Base-by-base conservation (phyloP, 2,888 invertebrate species). In the Acholoe squamosa region DNA sequence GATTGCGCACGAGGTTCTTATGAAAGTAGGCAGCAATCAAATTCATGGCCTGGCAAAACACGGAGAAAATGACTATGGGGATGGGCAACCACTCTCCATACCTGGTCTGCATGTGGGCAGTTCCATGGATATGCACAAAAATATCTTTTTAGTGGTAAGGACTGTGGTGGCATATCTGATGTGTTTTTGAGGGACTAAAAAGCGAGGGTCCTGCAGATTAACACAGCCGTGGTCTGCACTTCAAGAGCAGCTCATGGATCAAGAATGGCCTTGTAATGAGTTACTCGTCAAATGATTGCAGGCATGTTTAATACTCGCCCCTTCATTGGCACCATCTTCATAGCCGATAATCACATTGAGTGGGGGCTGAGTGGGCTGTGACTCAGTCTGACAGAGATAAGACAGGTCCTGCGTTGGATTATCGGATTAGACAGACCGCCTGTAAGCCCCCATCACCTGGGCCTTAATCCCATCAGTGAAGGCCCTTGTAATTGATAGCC, bases 381-480 rank as follows among this genome's bases (percentile, higher is more conserved):
- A 71, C 71, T 71, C 71, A 71, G 71, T 61, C 61, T 61, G 19
- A 5, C 25, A 25, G 71, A 71, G 71, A 71, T 71, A 71, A 71
- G 71, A 28, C 71, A 71, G 71, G 25, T 28, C 71, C 61, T 19
- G 61, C 19, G 61, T 5, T 16, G 28, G 71, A 71, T 25, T 25
- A 28, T 71, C 71, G 31, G 71, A 71, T 71, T 71, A 71, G 25
- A 71, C 14, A 28, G 71, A 16, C 19, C 28, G 7, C n/a, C 71
- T 61, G n/a, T n/a, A 61, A n/a, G 22, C 61, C 61, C 19, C 28
- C 7, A 28, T 71, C 71, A 71, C 71, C 14, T 71, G 25, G 25
- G 28, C 43, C 25, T 71, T 71, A 71, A 71, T 71, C 71, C 25
- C 71, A 71, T 71, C 71, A 5, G 25, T n/a, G 71, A 71, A 7